Base-by-base conservation (phyloP, 2,113 vertebrate species). In the Ammospiza nelsoni region DNA sequence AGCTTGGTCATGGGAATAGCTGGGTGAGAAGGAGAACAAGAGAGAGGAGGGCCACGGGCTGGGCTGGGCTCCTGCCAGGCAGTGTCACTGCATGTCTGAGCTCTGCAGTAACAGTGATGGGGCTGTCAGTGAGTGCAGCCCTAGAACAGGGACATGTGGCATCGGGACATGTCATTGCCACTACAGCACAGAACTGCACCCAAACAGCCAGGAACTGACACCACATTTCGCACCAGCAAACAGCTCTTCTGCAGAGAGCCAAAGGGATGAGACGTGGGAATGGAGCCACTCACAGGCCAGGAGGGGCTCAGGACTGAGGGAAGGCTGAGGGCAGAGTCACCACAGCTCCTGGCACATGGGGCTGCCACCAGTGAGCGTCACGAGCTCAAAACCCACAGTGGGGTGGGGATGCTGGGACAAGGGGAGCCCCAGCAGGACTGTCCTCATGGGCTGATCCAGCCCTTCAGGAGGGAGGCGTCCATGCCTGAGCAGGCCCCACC, bases 81-180 rank as follows among this genome's bases (percentile, higher is more conserved):
- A 62, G 33, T 3, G 5, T 18, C 48, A 41, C 33, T 19, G 33
- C 1, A 2, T 25, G 46, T 51, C 27, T 33, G 0, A 13, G 11
- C 46, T 55, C 46, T 51, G 57, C 14, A 18, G 55, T 52, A 74
- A 59, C 18, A 9, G 39, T 1, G 13, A 43, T 0, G 11, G 46
- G 31, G 62, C 46, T 72, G 15, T 2, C 1, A 15, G 52, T 9
- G 49, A 44, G 48, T 2, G 16, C 28, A 14, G 18, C 2, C 10
- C 48, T 0, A 0, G 44, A 41, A 37, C 11, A 9, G 0, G 2
- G 33, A 28, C 1, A 1, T 29, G 14, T 0, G 7, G 55, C 2
- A 1, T 29, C 43, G 6, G 74, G 49, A 69, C 55, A 17, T 0
- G 0, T 15, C 59, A 39, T 51, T 28, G n/a, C 22, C 2, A 0